Base-by-base conservation (phyloP, 2,888 invertebrate species). In the Chaetogeoica ovagalla region DNA sequence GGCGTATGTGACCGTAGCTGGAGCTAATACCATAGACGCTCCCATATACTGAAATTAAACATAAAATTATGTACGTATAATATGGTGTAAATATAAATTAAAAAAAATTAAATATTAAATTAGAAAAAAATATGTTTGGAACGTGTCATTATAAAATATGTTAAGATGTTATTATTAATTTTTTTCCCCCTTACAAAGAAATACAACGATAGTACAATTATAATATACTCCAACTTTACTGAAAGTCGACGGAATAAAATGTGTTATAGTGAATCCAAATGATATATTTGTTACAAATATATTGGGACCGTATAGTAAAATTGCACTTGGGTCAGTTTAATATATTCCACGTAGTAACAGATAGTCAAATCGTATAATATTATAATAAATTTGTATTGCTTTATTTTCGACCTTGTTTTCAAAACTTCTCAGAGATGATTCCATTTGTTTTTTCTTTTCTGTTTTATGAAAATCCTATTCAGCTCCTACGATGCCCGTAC, bases 1-100 rank as follows among this genome's bases (percentile, higher is more conserved):
- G 21, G 90, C 89, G 85, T 91, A 91, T 76, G 87, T 87, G 81
- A 87, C 87, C 55, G 86, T 86, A 62, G 86, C 87, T 2, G 88
- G 86, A 37, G 87, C 84, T 55, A 84, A 82, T 39, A 84, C 84
- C 84, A 84, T 84, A 37, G 84, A 84, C 39, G 84, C 84, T 21
- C 84, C 84, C 76, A 84, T 83, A 70, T 84, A 84, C 84, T 84
- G 83, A 43, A 84, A 84, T 66, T 81, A 75, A 83, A 48, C 13
- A 72, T 72, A 23, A 21, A 21, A 57, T 9, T 37, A 48, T 43
- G 2, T 57, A 57, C 13, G 6, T 39, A 52, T 7, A 21, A 55
- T 17, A 15, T 59, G 59, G 30, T 48, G 60, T 23, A 4, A 23
- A 68, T 30, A 52, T 19, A 63, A 39, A n/a, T 63, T 11, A 13